phyloP scores from a whole-genome alignment of 2,113 vertebrate genomes.

The Oreochromis tanganicae region DNA sequence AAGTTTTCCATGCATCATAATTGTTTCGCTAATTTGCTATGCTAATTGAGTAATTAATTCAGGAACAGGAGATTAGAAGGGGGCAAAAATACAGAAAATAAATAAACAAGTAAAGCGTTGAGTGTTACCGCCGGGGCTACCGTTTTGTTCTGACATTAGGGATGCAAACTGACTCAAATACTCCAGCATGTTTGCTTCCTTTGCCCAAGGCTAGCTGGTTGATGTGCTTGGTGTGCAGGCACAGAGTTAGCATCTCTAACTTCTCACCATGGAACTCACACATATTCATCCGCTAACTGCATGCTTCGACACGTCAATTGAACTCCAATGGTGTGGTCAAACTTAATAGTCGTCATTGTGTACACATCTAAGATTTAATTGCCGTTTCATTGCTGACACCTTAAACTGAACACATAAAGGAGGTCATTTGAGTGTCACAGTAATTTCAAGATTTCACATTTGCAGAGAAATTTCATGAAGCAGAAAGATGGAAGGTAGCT shows the following conservation, averaged over 20 bases:
- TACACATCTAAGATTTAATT: slow-evolving; percentile 26
- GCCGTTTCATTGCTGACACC: slow-evolving; percentile 26
- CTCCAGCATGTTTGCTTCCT: slow-evolving; percentile 56
- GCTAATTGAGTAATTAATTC: slow-evolving; percentile 82
- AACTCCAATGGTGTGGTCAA: slow-evolving; percentile 64
- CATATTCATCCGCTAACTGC: slow-evolving; percentile 52
- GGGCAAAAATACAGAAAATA: slow-evolving; percentile 71
- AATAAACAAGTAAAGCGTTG: slow-evolving; percentile 73
- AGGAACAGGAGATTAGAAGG: slow-evolving; percentile 77
- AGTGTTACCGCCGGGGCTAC: slow-evolving; percentile 71
- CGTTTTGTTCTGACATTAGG: slow-evolving; percentile 74
- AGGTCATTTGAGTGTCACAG: slow-evolving; percentile 17
- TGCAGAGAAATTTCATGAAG: slow-evolving; percentile 22
- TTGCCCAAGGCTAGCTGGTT: slow-evolving; percentile 67
- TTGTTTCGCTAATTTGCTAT: slow-evolving; percentile 80
- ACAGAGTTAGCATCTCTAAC: slow-evolving; percentile 48
- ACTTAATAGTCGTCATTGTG: slow-evolving; percentile 29
- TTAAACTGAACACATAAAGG: slow-evolving; percentile 9
- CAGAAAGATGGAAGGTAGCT: slow-evolving; percentile 16
- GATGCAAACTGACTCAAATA: slow-evolving; percentile 71
- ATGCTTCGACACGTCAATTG: slow-evolving; percentile 36
- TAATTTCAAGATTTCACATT: slow-evolving; percentile 1
- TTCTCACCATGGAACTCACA: slow-evolving; percentile 59
- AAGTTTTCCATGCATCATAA: slow-evolving; percentile 82
- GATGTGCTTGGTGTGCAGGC: slow-evolving; percentile 58